Percentiles rank a stretch among this genome's conserved stretches.
phyloP scores from a whole-genome alignment of 2,797 vertebrate genomes.

The Peromyscus nudipes region DNA sequence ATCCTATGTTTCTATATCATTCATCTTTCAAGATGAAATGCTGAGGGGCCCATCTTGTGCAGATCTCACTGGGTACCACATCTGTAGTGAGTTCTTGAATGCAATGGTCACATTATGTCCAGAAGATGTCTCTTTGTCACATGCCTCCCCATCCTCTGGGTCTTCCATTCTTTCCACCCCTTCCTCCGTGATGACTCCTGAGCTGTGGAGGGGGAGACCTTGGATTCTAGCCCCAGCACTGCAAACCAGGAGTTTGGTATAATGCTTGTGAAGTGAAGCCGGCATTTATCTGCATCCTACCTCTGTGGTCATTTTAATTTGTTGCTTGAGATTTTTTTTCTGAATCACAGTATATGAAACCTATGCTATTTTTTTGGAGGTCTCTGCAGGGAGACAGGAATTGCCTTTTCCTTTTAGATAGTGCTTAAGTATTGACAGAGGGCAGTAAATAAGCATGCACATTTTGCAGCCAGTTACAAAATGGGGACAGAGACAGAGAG shows the following conservation, averaged over 20 bases:
- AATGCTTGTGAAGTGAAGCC: background rate
- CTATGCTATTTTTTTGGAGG: background rate
- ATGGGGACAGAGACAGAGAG: background rate
- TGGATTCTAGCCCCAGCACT: no score
- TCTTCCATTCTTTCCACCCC: background rate
- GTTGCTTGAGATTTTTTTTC: background rate
- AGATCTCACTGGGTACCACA: background rate
- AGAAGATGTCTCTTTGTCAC: background rate
- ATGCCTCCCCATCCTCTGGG: background rate
- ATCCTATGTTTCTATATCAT: no score
- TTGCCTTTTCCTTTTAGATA: background rate
- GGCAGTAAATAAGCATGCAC: background rate
- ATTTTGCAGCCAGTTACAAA: background rate
- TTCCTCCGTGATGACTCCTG: background rate
- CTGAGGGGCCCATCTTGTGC: background rate
- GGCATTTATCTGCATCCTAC: background rate
- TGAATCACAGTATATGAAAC: background rate
- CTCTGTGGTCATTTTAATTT: background rate
- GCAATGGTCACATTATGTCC: background rate
- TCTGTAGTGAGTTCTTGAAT: background rate
- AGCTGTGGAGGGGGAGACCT: background rate
- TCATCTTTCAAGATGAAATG: background rate
- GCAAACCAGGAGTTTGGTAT: background rate
- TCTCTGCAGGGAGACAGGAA: background rate
- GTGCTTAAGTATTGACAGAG: background rate